Evolutionary conservation across 2,797 vertebrate genomes (phyloP).

Genomic region (Pelochelys cantorii): DNA sequence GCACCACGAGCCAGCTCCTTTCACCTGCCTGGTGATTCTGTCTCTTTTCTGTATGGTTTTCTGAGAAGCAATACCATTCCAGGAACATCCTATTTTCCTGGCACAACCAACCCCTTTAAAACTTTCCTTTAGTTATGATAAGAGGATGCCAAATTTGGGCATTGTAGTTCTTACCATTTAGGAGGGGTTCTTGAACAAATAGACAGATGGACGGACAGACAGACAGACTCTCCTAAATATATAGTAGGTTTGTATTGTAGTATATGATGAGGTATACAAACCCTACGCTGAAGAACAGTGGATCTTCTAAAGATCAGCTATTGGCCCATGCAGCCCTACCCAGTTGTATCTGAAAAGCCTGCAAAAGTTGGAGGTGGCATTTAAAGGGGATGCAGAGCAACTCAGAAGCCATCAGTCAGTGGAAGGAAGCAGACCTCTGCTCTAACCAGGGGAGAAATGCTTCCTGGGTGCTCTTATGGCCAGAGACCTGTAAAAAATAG

Average conservation of each 20-base stretch:
- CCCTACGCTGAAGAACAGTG: not conserved
- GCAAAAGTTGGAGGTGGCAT: not conserved
- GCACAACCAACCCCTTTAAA: no score
- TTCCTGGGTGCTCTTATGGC: not conserved
- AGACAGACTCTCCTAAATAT: no score
- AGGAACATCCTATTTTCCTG: no score
- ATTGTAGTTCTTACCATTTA: no score
- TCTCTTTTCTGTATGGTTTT: no score
- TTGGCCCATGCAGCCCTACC: not conserved
- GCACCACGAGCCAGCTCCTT: no score
- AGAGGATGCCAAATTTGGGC: no score
- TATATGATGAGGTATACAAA: not conserved
- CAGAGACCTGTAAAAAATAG: not conserved
- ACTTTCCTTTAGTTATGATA: no score
- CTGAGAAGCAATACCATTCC: no score
- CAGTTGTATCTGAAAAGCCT: not conserved
- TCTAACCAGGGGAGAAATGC: not conserved
- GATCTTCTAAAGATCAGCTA: not conserved
- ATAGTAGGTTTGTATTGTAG: not conserved
- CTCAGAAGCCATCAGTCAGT: not conserved
- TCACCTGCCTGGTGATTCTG: no score
- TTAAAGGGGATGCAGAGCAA: not conserved
- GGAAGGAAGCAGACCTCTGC: not conserved
- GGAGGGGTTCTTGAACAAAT: no score
- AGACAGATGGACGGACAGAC: no score